Conservation (phyloP, 1,140 invertebrate genomes). For the Pantala flavescens region DNA sequence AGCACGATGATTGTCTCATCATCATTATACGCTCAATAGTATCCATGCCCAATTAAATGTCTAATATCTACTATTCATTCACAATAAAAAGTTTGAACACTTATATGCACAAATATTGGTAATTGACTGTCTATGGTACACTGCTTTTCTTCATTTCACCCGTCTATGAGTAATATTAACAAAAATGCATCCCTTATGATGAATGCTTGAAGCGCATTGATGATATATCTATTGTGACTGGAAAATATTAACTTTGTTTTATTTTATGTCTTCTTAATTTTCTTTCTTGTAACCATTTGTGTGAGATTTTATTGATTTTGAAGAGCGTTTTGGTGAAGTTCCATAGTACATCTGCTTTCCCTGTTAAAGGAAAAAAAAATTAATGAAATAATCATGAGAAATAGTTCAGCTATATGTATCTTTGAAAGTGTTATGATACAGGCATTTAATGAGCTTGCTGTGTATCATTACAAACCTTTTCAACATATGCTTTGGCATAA, state of each 20-base stretch:
- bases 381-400: neutral
- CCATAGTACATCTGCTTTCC: neutral
- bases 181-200: neutral
- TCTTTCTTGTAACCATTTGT: neutral
- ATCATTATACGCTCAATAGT: neutral
- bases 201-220: neutral
- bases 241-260: neutral
- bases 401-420: neutral
- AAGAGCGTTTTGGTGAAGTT: neutral
- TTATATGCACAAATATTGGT: neutral
- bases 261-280: neutral
- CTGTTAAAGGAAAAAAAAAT: neutral
- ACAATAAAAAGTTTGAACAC: neutral
- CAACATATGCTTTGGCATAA: constrained; percentile 71
- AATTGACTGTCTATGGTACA: neutral
- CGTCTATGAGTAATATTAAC: neutral
- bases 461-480: constrained; percentile 43
- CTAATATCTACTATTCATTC: neutral
- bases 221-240: neutral
- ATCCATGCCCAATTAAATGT: neutral
- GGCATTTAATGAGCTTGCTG: neutral
- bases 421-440: neutral
- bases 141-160: neutral
- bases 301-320: neutral
- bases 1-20: neutral